Conservation (phyloP, 2,113 vertebrate species). For the Bagarius yarrelli region DNA sequence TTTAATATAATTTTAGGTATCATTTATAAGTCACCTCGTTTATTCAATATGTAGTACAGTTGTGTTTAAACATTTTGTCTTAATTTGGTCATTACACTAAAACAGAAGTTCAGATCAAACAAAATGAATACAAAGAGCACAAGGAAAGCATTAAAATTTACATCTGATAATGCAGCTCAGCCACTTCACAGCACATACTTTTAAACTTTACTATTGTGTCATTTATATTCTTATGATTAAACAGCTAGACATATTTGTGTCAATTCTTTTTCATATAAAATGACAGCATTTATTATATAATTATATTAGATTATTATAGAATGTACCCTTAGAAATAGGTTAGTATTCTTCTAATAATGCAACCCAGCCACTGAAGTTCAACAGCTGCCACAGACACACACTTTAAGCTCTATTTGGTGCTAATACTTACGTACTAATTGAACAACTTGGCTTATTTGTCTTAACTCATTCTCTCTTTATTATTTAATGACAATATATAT, state of each 20-base stretch:
- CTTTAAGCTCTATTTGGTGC: background rate
- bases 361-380: background rate
- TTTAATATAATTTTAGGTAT: background rate
- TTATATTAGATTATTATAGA: too few relatives aligned
- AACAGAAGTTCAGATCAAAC: background rate
- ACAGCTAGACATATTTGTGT: too few relatives aligned
- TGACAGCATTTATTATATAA: too few relatives aligned
- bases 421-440: background rate
- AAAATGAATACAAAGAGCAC: too few relatives aligned
- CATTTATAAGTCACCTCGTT: background rate
- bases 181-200: too few relatives aligned
- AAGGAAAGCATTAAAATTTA: too few relatives aligned
- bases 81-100: background rate
- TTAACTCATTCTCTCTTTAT: background rate
- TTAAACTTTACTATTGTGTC: too few relatives aligned
- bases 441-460: background rate
- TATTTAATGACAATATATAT: background rate
- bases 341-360: background rate
- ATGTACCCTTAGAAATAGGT: too few relatives aligned
- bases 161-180: too few relatives aligned
- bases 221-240: too few relatives aligned
- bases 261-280: too few relatives aligned
- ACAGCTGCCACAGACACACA: background rate
- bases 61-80: background rate
- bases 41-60: background rate